A percentile compares a stretch with the other conserved stretches of the same genome.
Conservation (phyloP, 2,797 vertebrate genomes). For the Megalops cyprinoides region DNA sequence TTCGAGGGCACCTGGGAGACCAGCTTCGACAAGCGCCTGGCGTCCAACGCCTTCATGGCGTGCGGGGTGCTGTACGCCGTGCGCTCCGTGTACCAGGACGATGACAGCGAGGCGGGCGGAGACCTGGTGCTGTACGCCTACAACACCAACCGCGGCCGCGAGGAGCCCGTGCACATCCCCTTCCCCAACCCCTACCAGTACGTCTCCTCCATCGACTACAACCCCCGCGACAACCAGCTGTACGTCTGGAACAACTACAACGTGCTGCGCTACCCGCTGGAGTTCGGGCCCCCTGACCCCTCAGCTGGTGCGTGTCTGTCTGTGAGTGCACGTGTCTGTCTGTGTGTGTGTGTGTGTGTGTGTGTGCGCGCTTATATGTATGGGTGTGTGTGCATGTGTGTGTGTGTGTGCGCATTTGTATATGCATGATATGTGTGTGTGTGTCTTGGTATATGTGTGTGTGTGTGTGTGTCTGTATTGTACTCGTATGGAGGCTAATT, state of each 20-base stretch:
- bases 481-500: no score
- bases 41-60: constrained; percentile 95
- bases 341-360: no score
- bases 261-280: constrained; percentile 85
- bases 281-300: constrained; percentile 86
- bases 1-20: constrained; percentile 96
- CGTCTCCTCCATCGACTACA: constrained; percentile 92
- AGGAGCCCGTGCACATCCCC: constrained; percentile 79
- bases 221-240: constrained; percentile 93
- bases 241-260: constrained; percentile 98
- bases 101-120: constrained; percentile 88
- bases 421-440: no score
- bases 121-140: constrained; percentile 89
- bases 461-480: no score
- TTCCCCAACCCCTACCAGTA: constrained; percentile 96
- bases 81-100: constrained; percentile 90
- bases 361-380: no score
- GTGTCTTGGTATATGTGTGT: no score
- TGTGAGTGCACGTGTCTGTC: not conserved
- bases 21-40: constrained; percentile 89
- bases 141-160: constrained; percentile 85
- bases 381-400: no score
- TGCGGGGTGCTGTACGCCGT: constrained; percentile 92
- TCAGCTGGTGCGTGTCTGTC: constrained; percentile 73
- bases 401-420: no score